These are phyloP conservation scores for Rhagologus leucostigma DNA, from an alignment of 2,113 vertebrate genomes.

Conservation along the genomic window DNA sequence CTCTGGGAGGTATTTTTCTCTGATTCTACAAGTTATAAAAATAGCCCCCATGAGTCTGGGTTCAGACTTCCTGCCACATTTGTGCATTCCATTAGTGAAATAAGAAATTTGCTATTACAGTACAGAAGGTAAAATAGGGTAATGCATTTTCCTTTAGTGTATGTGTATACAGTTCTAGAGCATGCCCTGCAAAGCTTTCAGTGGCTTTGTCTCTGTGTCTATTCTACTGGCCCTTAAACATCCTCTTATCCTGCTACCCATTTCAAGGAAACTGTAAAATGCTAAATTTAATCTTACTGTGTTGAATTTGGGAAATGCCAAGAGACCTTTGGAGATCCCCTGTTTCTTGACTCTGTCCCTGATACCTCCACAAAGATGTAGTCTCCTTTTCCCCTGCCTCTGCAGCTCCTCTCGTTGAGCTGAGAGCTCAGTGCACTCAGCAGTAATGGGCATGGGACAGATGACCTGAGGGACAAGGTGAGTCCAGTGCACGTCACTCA, in stretches of 20 bases:
- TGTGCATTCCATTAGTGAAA: background rate
- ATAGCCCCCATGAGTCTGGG: background rate
- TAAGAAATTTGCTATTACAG: background rate
- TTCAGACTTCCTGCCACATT: background rate
- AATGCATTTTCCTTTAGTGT: background rate
- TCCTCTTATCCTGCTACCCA: background rate
- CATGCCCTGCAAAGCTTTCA: background rate
- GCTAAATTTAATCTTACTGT: background rate
- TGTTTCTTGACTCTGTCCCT: background rate
- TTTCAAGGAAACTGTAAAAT: background rate
- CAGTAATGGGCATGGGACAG: background rate
- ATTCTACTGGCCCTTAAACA: background rate
- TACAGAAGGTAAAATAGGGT: background rate
- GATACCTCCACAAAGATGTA: background rate
- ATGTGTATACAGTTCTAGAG: background rate
- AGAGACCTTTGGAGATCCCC: background rate
- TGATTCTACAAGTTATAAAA: background rate
- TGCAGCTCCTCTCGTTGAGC: background rate
- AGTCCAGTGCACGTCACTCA: background rate
- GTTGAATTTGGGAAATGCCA: background rate
- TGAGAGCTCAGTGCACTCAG: background rate
- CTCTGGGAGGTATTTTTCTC: background rate
- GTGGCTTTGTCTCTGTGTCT: background rate
- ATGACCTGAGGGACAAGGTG: background rate
- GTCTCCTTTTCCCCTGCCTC: background rate